Evolutionary conservation across 2,888 invertebrate genomes (phyloP).

Genomic region (Leptopterna dolabrata): DNA sequence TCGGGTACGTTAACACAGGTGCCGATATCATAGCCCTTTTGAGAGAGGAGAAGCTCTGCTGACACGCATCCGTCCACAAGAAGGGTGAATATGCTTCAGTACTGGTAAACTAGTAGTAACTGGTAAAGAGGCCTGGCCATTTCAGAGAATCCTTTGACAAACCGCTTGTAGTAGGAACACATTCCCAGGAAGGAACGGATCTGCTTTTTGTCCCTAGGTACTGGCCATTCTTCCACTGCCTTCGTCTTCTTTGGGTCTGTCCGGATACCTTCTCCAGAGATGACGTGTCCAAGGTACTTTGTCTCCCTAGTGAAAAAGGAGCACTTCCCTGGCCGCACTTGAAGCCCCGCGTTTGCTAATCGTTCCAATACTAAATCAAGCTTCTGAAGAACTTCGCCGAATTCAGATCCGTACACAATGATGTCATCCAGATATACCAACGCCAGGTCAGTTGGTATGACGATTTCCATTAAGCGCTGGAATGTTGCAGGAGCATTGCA

Average conservation of each 20-base stretch:
- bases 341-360: not conserved
- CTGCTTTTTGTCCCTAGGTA: not conserved
- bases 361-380: too few relatives aligned
- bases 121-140: too few relatives aligned
- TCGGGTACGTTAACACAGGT: not conserved
- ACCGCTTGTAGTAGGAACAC: not conserved
- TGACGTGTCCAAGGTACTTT: not conserved
- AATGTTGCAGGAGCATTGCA: too few relatives aligned
- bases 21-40: too few relatives aligned
- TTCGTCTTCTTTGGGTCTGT: too few relatives aligned
- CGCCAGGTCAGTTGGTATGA: too few relatives aligned
- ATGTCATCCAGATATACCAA: too few relatives aligned
- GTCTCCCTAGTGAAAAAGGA: not conserved
- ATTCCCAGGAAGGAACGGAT: slow-evolving; percentile 5
- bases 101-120: too few relatives aligned
- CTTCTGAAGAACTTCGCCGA: too few relatives aligned
- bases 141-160: not conserved
- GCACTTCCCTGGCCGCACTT: not conserved
- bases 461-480: too few relatives aligned
- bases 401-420: too few relatives aligned
- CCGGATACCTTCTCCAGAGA: not conserved
- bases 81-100: not conserved
- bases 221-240: not conserved
- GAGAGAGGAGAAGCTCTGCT: too few relatives aligned
- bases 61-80: not conserved